Evolutionary conservation across 2,888 invertebrate species (phyloP).

Genomic region (Colostygia pectinataria): DNA sequence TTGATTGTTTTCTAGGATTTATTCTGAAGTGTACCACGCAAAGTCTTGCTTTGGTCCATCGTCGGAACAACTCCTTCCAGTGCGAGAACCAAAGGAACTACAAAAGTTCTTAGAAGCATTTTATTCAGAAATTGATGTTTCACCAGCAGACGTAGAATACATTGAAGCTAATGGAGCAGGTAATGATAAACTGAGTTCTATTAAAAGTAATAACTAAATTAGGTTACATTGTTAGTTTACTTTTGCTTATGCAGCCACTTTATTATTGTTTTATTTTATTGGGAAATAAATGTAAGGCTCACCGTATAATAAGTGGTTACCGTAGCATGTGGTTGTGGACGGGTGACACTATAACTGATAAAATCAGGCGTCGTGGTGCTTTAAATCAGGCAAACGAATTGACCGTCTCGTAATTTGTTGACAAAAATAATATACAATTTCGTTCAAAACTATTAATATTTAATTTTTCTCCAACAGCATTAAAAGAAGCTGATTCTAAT

Average conservation of each 20-base stretch:
- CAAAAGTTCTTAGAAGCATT: conserved; percentile 77
- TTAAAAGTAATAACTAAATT: not conserved
- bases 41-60: conserved; percentile 67
- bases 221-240: too few relatives aligned
- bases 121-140: conserved; percentile 84
- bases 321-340: too few relatives aligned
- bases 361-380: too few relatives aligned
- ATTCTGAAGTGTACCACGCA: conserved; percentile 86
- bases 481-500: conserved; percentile 83
- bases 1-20: conserved; percentile 58
- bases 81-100: conserved; percentile 48
- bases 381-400: too few relatives aligned
- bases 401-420: too few relatives aligned
- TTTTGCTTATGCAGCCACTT: too few relatives aligned
- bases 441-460: too few relatives aligned
- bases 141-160: conserved; percentile 86
- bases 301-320: too few relatives aligned
- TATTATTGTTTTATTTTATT: too few relatives aligned
- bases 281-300: too few relatives aligned
- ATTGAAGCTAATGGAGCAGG: conserved; percentile 92
- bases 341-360: too few relatives aligned
- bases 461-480: conserved; percentile 48
- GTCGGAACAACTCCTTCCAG: conserved; percentile 31
- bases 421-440: too few relatives aligned
- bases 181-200: conserved; percentile 21